phyloP scores from a whole-genome alignment of 2,888 invertebrate genomes.

The Platycnemis pennipes region DNA sequence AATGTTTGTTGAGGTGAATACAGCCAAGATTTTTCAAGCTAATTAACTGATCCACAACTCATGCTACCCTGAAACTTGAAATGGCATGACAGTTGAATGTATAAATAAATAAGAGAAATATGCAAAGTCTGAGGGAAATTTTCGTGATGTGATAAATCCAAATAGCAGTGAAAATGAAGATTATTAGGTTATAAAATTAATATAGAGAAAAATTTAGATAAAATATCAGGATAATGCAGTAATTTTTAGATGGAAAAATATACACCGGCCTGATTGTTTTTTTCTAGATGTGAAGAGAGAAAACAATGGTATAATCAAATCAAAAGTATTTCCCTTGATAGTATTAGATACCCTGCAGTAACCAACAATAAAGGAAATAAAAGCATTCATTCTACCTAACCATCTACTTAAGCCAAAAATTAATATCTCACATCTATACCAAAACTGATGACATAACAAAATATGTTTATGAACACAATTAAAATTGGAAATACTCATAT shows the following conservation, averaged over 20 bases:
- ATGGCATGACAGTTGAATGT: not conserved
- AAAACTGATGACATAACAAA: too few species aligned
- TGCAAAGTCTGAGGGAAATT: not conserved
- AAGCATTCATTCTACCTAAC: not conserved
- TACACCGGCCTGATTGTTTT: not conserved
- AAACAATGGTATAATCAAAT: not conserved
- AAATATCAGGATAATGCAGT: not conserved
- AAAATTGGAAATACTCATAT: too few species aligned
- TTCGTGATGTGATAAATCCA: not conserved
- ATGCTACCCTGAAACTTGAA: not conserved
- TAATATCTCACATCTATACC: not conserved
- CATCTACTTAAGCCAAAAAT: not conserved
- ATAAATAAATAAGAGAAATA: not conserved
- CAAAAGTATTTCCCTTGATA: not conserved
- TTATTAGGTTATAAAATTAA: not conserved
- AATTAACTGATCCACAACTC: not conserved
- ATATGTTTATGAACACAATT: too few species aligned
- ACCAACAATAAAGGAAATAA: not conserved
- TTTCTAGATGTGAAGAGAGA: not conserved
- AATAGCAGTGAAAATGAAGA: not conserved
- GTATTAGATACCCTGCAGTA: not conserved
- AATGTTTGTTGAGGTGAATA: not conserved
- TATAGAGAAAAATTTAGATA: not conserved
- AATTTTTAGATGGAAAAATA: not conserved
- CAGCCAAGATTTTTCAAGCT: slow-evolving; percentile 59